phyloP scores from a whole-genome alignment of 2,888 invertebrate species.

The Hymenopus coronatus region DNA sequence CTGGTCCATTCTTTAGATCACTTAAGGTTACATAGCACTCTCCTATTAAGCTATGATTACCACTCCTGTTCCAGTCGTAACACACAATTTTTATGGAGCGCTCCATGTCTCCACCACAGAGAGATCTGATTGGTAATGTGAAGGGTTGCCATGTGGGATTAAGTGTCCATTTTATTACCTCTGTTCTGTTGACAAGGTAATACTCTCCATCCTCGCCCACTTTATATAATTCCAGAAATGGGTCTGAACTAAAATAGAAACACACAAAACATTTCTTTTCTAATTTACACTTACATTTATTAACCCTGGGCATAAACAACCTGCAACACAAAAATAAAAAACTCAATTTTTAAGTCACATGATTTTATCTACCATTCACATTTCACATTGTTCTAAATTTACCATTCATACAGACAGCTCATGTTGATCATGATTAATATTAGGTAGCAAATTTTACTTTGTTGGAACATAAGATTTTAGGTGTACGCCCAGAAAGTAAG shows the following conservation, averaged over 20 bases:
- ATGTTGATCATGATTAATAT: too few relatives aligned
- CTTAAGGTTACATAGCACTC: slow-evolving; percentile 48
- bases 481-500: too few relatives aligned
- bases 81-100: slow-evolving; percentile 50
- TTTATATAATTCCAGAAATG: slow-evolving; percentile 46
- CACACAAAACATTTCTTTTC: background rate
- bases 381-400: too few relatives aligned
- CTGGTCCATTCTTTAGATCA: slow-evolving; percentile 45
- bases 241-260: slow-evolving; percentile 37
- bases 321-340: background rate
- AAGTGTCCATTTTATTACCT: slow-evolving; percentile 51
- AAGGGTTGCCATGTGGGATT: slow-evolving; percentile 55
- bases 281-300: background rate
- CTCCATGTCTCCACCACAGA: slow-evolving; percentile 55
- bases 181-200: slow-evolving; percentile 54
- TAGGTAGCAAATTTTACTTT: too few relatives aligned
- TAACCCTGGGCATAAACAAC: slow-evolving; percentile 34
- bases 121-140: slow-evolving; percentile 46
- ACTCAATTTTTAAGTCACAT: too few relatives aligned
- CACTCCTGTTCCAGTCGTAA: slow-evolving; percentile 52
- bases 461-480: too few relatives aligned
- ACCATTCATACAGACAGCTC: too few relatives aligned
- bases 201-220: slow-evolving; percentile 48
- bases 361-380: too few relatives aligned
- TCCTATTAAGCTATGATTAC: slow-evolving; percentile 51